These are phyloP conservation scores for Neopipo cinnamomea DNA, from an alignment of 2,113 vertebrate species.

Conservation along the genomic window DNA sequence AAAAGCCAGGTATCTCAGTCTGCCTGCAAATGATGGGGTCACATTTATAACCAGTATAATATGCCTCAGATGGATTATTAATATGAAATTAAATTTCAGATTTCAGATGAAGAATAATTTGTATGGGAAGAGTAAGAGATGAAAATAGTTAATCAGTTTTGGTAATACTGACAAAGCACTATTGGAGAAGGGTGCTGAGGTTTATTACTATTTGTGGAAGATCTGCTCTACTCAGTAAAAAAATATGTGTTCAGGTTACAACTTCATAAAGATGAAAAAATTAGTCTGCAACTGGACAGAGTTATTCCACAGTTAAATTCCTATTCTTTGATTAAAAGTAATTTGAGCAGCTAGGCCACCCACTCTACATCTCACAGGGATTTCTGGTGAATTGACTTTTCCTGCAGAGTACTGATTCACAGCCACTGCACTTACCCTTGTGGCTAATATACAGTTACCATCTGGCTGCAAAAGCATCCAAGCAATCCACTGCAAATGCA, in stretches of 20 bases:
- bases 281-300: not conserved
- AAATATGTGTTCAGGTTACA: not conserved
- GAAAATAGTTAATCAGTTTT: not conserved
- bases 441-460: not conserved
- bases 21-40: not conserved
- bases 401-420: not conserved
- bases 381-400: conserved; percentile 3
- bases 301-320: not conserved
- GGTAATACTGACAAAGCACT: not conserved
- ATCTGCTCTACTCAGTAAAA: not conserved
- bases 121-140: not conserved
- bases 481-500: conserved; percentile 1
- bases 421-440: not conserved
- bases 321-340: not conserved
- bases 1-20: not conserved
- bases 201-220: not conserved
- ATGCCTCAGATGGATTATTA: not conserved
- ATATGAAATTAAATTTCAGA: not conserved
- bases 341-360: not conserved
- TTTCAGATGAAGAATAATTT: not conserved
- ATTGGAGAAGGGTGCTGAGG: not conserved
- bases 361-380: not conserved
- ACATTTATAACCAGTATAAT: not conserved
- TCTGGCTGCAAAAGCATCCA: conserved; percentile 7
- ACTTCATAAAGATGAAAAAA: conserved; percentile 1